Conservation (phyloP, 1,140 invertebrate species). For the Heliconius nattereri region DNA sequence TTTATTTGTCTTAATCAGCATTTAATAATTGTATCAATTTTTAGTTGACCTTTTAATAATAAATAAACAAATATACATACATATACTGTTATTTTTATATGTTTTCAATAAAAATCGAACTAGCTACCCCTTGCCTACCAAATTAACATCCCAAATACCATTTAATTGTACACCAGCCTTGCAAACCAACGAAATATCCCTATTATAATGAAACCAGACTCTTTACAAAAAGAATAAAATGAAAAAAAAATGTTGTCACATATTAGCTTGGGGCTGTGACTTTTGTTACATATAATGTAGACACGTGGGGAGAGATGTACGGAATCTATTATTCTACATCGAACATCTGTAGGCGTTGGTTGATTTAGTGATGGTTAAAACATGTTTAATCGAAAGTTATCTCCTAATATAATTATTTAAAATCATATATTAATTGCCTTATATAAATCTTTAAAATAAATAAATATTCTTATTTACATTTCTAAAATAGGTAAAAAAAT, state of each 20-base stretch:
- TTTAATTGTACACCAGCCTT: conserved; percentile 42
- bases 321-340: conserved; percentile 57
- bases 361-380: conserved; percentile 27
- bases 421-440: too few species aligned
- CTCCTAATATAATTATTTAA: too few species aligned
- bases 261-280: conserved; percentile 65
- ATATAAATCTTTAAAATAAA: too few species aligned
- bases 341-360: conserved; percentile 45
- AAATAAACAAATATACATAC: neutral
- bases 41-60: neutral
- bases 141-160: conserved; percentile 58
- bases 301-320: conserved; percentile 53
- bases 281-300: conserved; percentile 61
- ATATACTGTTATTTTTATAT: neutral
- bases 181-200: conserved; percentile 54
- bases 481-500: too few species aligned
- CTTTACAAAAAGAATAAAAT: conserved; percentile 52
- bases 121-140: conserved; percentile 17
- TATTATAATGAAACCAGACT: conserved; percentile 68
- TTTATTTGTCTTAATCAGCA: too few species aligned
- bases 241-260: conserved; percentile 51
- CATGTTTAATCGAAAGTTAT: neutral
- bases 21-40: too few species aligned
- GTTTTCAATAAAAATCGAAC: neutral
- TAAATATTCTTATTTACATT: too few species aligned